Evolutionary conservation across 2,888 invertebrate genomes (phyloP), one percentile per base, ranked within the genome.

Genomic region (Eristalis intricaria): DNA sequence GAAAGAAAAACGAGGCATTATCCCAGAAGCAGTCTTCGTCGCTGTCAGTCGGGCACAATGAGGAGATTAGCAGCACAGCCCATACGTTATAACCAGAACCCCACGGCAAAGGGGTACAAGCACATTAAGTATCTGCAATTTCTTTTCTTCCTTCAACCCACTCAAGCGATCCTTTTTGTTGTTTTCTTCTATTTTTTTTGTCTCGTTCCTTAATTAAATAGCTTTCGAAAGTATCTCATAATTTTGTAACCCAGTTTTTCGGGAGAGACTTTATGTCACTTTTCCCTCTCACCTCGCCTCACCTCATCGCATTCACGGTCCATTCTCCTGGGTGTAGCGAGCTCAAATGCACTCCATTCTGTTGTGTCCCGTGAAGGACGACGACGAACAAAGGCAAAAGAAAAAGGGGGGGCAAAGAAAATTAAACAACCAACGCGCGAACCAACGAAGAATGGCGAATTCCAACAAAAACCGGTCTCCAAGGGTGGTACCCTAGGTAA

Each of bases 161-260:
- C 29, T 35, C 38, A 8, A 50, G 15, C 32, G 32, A 32, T 32
- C 32, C 32, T 32, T 32, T 32, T 32, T 32, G 19, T 38, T 63
- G 40, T 26, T 60, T 70, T 10, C 43, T 19, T n/a, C n/a, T n/a
- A n/a, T n/a, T 19, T 68, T 68, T 84, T 70, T 70, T 63, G 66
- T 64, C 70, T 79, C 71, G 63, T 75, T 87, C 66, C 76, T 80
- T 84, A 87, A 84, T 87, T 87, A 87, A 87, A 87, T 84, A 84
- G 79, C 80, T 87, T 87, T 80, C 75, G 84, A 87, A 87, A 84
- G 84, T 84, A 83, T 84, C 79, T 80, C 84, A 87, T 87, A 87
- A 87, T 80, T 87, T 87, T 79, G 84, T 84, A 87, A 84, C 87
- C 87, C 84, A 87, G 84, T 87, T 87, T 73, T 83, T 43, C 50